Evolutionary conservation across 2,797 vertebrate genomes (phyloP).

Genomic region (Glossophaga mutica): DNA sequence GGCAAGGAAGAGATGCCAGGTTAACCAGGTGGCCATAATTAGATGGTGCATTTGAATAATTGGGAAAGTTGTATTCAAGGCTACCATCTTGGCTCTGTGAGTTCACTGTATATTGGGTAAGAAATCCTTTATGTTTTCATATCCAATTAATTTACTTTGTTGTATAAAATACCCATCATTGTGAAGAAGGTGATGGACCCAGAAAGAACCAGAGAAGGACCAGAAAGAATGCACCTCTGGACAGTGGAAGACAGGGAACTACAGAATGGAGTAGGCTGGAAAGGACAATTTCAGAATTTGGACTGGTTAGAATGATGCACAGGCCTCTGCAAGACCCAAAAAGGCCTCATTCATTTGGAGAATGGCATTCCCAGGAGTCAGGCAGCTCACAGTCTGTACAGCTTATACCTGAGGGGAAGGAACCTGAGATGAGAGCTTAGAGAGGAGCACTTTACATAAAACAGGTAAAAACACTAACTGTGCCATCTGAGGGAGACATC

Average conservation of each 20-base stretch:
- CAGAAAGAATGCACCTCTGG: neutral
- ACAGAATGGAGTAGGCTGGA: neutral
- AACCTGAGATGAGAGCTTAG: neutral
- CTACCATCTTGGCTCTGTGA: constrained; percentile 26
- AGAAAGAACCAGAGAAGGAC: too few species aligned
- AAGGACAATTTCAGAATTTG: neutral
- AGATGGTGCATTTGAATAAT: constrained; percentile 17
- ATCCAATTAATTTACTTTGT: neutral
- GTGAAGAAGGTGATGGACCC: too few species aligned
- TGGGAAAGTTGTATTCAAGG: neutral
- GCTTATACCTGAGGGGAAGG: neutral
- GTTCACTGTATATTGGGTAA: neutral
- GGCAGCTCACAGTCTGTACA: neutral
- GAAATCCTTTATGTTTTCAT: neutral
- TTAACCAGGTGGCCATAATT: constrained; percentile 34
- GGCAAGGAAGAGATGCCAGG: constrained; percentile 2
- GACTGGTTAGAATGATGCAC: neutral
- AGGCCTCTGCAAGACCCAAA: neutral
- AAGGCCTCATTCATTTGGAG: neutral
- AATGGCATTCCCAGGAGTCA: neutral
- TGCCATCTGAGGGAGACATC: neutral
- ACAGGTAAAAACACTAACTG: neutral
- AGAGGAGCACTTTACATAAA: neutral
- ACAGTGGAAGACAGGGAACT: neutral
- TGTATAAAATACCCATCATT: neutral